Conservation (phyloP, 2,888 invertebrate species). For the Flexamia atlantica region DNA sequence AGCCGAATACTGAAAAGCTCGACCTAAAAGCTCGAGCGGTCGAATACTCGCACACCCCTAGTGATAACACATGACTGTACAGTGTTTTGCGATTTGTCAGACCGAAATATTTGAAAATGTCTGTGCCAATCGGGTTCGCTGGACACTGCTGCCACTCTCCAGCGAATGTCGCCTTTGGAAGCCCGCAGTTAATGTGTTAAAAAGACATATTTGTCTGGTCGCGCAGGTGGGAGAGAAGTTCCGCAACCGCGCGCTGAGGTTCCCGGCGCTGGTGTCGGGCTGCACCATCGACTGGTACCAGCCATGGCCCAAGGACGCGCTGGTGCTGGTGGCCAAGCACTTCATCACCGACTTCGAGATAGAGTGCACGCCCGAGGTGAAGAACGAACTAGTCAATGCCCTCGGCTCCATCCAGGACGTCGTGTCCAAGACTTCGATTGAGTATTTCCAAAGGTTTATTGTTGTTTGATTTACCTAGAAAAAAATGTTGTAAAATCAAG, state of each 20-base stretch:
- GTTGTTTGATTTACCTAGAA: not conserved
- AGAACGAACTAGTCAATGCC: conserved; percentile 91
- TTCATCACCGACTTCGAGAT: conserved; percentile 94
- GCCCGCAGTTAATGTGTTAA: no score
- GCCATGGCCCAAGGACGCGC: conserved; percentile 97
- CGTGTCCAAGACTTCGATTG: conserved; percentile 89
- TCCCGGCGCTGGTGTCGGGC: conserved; percentile 97
- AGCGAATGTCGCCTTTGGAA: no score
- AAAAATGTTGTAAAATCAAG: no score
- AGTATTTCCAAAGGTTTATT: conserved; percentile 87
- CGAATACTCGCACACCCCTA: no score
- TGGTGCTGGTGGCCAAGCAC: conserved; percentile 95
- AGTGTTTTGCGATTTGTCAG: no score
- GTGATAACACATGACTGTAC: no score
- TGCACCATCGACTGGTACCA: conserved; percentile 99
- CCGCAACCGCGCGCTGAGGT: conserved; percentile 91
- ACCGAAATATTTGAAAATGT: no score
- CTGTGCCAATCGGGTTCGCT: no score
- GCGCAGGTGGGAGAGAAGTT: conserved; percentile 95
- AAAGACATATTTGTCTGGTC: not conserved
- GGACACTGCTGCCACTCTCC: no score
- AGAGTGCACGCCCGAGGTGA: conserved; percentile 90
- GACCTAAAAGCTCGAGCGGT: no score
- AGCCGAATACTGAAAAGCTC: no score
- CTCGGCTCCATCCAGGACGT: conserved; percentile 96